Base-by-base conservation (phyloP, 2,888 invertebrate genomes). In the Gastracanthus pulcherrimus region DNA sequence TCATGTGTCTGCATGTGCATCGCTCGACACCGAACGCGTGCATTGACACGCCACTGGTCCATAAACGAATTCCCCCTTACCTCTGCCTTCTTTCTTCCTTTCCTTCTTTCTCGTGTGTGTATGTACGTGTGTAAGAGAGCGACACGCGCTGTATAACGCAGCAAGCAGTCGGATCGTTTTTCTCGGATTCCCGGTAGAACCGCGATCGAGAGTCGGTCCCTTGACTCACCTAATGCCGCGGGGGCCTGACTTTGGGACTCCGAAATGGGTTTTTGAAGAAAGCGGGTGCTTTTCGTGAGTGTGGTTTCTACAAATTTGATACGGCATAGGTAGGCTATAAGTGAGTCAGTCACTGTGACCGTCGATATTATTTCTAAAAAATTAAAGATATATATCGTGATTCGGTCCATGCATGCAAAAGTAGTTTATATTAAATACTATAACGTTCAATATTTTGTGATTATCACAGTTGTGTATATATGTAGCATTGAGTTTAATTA, bases 101-200 rank as follows among this genome's bases (percentile, higher is more conserved):
- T n/a, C n/a, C n/a, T n/a, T n/a, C n/a, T n/a, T n/a, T n/a, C n/a
- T n/a, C n/a, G n/a, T n/a, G n/a, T n/a, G n/a, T n/a, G n/a, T n/a
- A n/a, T n/a, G n/a, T n/a, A n/a, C n/a, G n/a, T n/a, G n/a, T n/a
- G 11, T 41, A 9, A 38, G 38, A 9, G 6, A 9, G 41, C 41
- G 41, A 16, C 41, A 16, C 2, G 11, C 23, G 26, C 26, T 11
- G 55, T 11, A 11, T 23, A 11, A 13, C 9, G 1, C 16, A 4
- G 36, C 51, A 51, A 19, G 34, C 34, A 19, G 19, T 19, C 26
- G 36, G 34, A 51, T 71, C 70, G 55, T 71, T 55, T 71, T 71
- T 71, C 70, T 71, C n/a, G 70, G 38, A 45, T 74, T 62, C 62
- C 9, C 31, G 72, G 58, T 60, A 70, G 48, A 60, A 62, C 31